Evolutionary conservation across 2,888 invertebrate genomes (phyloP).

Genomic region (Octonoba sinensis): DNA sequence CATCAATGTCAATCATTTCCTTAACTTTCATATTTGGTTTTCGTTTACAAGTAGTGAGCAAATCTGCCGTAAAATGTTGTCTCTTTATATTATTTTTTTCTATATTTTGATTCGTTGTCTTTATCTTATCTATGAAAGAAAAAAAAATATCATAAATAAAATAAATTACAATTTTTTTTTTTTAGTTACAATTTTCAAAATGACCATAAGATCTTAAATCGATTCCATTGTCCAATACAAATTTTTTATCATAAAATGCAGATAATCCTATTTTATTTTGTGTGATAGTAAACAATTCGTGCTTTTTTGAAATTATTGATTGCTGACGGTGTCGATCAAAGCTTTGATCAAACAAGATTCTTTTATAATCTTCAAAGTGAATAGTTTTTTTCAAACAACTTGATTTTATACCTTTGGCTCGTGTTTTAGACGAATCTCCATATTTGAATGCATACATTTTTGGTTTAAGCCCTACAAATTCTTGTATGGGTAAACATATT

Average conservation of each 20-base stretch:
- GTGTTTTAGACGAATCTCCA: background rate
- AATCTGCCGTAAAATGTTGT: no score
- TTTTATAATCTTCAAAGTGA: background rate
- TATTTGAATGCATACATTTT: background rate
- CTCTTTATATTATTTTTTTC: no score
- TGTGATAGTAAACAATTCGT: background rate
- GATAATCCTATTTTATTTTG: conserved; percentile 21
- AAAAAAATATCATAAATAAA: no score
- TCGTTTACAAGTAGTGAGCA: no score
- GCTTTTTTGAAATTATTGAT: conserved; percentile 8
- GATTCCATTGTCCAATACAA: background rate
- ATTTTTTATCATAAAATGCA: conserved; percentile 8
- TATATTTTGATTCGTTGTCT: no score
- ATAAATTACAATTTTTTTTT: no score
- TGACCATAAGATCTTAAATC: background rate
- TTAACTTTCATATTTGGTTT: no score
- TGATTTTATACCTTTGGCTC: conserved; percentile 3
- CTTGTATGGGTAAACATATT: background rate
- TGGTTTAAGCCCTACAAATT: background rate
- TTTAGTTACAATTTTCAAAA: no score
- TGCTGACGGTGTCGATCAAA: background rate
- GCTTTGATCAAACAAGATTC: background rate
- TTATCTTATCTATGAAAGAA: no score
- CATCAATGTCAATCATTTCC: no score
- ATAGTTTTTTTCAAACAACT: background rate